Base-by-base conservation (phyloP, 2,113 vertebrate species). In the Hydrolagus affinis region DNA sequence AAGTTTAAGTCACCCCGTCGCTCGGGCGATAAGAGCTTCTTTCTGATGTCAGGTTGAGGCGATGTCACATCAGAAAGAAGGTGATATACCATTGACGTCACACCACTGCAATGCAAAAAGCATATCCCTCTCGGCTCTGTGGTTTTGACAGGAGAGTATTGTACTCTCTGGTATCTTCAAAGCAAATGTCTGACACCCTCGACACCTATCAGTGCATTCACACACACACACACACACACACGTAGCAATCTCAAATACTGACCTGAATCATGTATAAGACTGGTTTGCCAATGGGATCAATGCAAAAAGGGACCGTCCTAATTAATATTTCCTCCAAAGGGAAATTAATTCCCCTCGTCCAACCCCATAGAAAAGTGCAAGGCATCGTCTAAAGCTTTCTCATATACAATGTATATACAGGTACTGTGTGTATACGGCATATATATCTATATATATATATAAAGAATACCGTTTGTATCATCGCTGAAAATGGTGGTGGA, bases 71-170 rank as follows among this genome's bases (percentile, higher is more conserved):
- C 73, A 80, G 23, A 77, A 77, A 77, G 17, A 59, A 4, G 59
- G 60, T 68, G 78, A 83, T 83, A 64, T 28, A 30, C 60, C 12
- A 62, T 60, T 66, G 77, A 83, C 78, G 78, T 83, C 78, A 83
- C 10, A 32, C 25, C 78, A 83, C 78, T 83, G 78, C 78, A 83
- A 62, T 83, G 78, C 60, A 66, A 83, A 30, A 83, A 83, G 32
- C 28, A 75, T 56, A 56, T 56, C 15, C 32, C 32, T 17, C 66
- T 28, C 28, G 78, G 32, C 0, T 32, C 15, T 8, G 23, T 30
- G 25, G 8, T 30, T 11, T 73, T 73, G 71, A 32, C 11, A 32
- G 28, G 15, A 19, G 21, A 17, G 8, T 17, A 44, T n/a, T n/a
- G n/a, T n/a, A n/a, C n/a, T n/a, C n/a, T n/a, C n/a, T n/a, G n/a